Base-by-base conservation (phyloP, 2,888 invertebrate species). In the Lithophane ornitopus region DNA sequence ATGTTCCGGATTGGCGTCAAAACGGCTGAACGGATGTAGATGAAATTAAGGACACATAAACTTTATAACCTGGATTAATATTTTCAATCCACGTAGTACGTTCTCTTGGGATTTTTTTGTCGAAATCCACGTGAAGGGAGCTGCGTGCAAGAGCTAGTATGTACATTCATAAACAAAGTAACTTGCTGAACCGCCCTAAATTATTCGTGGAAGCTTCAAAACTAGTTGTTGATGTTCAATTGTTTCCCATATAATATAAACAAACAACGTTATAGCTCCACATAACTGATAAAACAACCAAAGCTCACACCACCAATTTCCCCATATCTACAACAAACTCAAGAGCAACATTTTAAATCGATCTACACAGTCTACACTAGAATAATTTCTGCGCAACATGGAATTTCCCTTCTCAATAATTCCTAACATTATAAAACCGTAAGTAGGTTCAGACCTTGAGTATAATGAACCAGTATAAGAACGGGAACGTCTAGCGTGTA, bases 401-500 rank as follows among this genome's bases (percentile, higher is more conserved):
- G 86, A 84, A 81, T 85, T 85, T 87, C 74, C 81, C 80, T 87
- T 83, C 81, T 81, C 80, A 88, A 88, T 89, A 86, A 87, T 87
- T 81, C 80, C 87, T 87, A 86, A 77, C 84, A 91, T 91, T 89
- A 91, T 89, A 87, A 88, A 92, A 91, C 91, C 83, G 91, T 92
- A 92, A 92, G 91, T 90, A 92, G 88, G 89, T 82, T 89, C 87
- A 88, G 90, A 90, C 91, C 91, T 91, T 91, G 92, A 85, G 83
- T 92, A 86, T 92, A 94, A 93, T 92, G 91, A 92, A 91, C 93
- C 89, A 90, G 93, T 93, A 91, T 82, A 90, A 85, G 92, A 93
- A 92, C 93, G 91, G 91, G 92, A 92, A 91, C 90, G 89, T 89
- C 91, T 92, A 90, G 90, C 91, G 89, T 93, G 93, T 93, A 93